Conservation (phyloP, 92 coral and sea anemone species). For the Nematostella vectensis region DNA sequence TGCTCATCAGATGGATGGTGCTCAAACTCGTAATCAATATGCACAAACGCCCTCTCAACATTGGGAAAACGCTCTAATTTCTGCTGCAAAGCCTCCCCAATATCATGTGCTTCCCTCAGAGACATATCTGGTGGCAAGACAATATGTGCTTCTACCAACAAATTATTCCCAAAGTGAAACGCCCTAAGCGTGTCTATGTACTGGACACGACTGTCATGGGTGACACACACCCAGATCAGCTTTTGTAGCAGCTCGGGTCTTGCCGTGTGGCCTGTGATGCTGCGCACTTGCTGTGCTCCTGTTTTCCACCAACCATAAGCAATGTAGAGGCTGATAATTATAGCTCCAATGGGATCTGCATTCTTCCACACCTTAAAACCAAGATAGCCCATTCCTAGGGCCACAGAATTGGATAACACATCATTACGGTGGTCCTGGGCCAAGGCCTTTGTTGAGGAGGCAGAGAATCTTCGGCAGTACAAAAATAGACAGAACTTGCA, state of each 20-base stretch:
- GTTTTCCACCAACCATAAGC: slow-evolving; percentile 81
- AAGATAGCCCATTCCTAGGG: slow-evolving; percentile 79
- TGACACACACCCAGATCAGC: slow-evolving; percentile 73
- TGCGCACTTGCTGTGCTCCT: slow-evolving; percentile 72
- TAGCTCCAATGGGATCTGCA: slow-evolving; percentile 91
- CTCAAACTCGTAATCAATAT: slow-evolving; percentile 92
- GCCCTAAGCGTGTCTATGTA: slow-evolving; percentile 91
- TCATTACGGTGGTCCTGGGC: slow-evolving; percentile 97
- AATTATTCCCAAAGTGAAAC: slow-evolving; percentile 80
- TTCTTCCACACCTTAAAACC: slow-evolving; percentile 83
- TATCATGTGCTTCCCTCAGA: slow-evolving; percentile 89
- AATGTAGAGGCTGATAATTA: slow-evolving; percentile 79
- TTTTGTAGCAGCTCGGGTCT: slow-evolving; percentile 67
- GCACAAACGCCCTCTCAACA: slow-evolving; percentile 97
- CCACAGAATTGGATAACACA: slow-evolving; percentile 73
- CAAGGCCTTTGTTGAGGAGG: slow-evolving; percentile 59
- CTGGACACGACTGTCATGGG: slow-evolving; percentile 70
- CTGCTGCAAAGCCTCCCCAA: slow-evolving; percentile 88
- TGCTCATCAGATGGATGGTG: slow-evolving; percentile 78
- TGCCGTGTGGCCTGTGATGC: slow-evolving; percentile 80
- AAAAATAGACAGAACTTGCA: slow-evolving; percentile 52
- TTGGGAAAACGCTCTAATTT: slow-evolving; percentile 65
- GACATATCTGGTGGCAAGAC: slow-evolving; percentile 77
- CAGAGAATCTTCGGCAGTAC: slow-evolving; percentile 45
- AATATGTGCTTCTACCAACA: slow-evolving; percentile 92